phyloP scores from a whole-genome alignment of 2,113 vertebrate genomes.

The Indri indri region DNA sequence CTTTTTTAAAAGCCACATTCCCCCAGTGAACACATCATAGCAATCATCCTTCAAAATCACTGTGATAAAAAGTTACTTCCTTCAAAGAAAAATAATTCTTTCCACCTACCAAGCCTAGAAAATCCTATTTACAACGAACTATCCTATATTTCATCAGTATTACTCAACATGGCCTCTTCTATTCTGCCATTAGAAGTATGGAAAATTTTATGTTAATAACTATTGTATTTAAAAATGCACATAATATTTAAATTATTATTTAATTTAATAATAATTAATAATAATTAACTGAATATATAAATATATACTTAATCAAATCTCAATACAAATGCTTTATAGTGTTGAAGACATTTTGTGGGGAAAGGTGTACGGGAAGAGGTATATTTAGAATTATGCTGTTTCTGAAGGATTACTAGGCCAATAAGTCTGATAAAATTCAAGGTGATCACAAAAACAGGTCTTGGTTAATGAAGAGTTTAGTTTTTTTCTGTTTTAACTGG shows the following conservation, averaged over 20 bases:
- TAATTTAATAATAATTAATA: no score
- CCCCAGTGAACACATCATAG: conserved; percentile 80
- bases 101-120: conserved; percentile 87
- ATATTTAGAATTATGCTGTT: conserved; percentile 70
- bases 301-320: conserved; percentile 84
- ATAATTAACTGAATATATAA: conserved; percentile 54
- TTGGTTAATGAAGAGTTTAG: conserved; percentile 81
- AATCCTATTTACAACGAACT: conserved; percentile 87
- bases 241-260: conserved; percentile 84
- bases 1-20: conserved; percentile 79
- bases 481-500: conserved; percentile 81
- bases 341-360: conserved; percentile 75
- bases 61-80: conserved; percentile 86
- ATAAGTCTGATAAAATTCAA: conserved; percentile 84
- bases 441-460: conserved; percentile 80
- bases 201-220: conserved; percentile 77
- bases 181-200: conserved; percentile 78
- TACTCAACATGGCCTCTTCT: conserved; percentile 78
- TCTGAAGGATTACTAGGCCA: conserved; percentile 82
- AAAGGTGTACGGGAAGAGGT: conserved; percentile 66
- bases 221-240: conserved; percentile 88
- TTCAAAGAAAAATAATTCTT: conserved; percentile 88
- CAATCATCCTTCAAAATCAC: conserved; percentile 86
- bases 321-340: conserved; percentile 85
- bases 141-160: conserved; percentile 83